These are phyloP conservation scores for Acleris sparsana DNA, from an alignment of 2,888 invertebrate species.

Conservation along the genomic window DNA sequence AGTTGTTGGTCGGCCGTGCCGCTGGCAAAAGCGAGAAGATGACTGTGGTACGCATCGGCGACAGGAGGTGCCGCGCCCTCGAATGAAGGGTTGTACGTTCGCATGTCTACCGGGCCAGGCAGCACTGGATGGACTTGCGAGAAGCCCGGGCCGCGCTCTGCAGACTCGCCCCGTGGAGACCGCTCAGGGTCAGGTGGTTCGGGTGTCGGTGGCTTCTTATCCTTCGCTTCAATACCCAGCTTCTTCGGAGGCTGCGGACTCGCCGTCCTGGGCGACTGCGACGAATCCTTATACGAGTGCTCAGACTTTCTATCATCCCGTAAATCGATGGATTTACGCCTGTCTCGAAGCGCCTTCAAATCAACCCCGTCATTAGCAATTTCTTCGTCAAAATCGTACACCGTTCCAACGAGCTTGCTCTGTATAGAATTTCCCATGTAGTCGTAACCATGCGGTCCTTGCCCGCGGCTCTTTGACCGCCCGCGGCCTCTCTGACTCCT, in stretches of 20 bases:
- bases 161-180: slow-evolving; percentile 51
- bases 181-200: slow-evolving; percentile 51
- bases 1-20: slow-evolving; percentile 88
- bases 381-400: slow-evolving; percentile 94
- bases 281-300: slow-evolving; percentile 79
- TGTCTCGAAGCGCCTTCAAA: slow-evolving; percentile 90
- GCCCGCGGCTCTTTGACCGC: slow-evolving; percentile 74
- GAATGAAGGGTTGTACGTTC: slow-evolving; percentile 88
- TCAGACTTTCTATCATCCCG: slow-evolving; percentile 84
- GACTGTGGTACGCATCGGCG: slow-evolving; percentile 84
- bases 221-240: slow-evolving; percentile 69
- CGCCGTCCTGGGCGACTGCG: slow-evolving; percentile 82
- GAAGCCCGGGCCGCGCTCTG: slow-evolving; percentile 57
- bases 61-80: slow-evolving; percentile 83
- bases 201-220: slow-evolving; percentile 78
- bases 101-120: slow-evolving; percentile 95
- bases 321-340: slow-evolving; percentile 89
- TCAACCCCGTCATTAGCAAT: slow-evolving; percentile 89
- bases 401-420: slow-evolving; percentile 92
- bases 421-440: slow-evolving; percentile 87
- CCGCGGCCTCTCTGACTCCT: slow-evolving; percentile 78
- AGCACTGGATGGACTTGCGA: slow-evolving; percentile 88
- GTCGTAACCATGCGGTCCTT: slow-evolving; percentile 64
- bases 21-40: slow-evolving; percentile 87
- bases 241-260: slow-evolving; percentile 77